Base-by-base conservation (phyloP, 2,797 vertebrate species). In the Pelochelys cantorii region DNA sequence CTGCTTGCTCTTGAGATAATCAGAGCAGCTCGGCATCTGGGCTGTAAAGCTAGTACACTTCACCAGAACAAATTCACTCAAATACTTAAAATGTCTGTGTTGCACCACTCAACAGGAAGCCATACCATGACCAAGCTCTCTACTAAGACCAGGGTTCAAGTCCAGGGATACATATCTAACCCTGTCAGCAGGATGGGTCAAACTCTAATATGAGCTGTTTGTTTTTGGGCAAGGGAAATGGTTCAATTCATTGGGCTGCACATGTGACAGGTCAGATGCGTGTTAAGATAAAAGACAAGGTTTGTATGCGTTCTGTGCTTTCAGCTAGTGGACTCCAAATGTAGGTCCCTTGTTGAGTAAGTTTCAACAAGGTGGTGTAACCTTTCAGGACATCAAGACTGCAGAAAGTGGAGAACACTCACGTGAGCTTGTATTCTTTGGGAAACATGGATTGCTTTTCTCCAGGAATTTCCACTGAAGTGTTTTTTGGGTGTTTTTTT, bases 251-350 rank as follows among this genome's bases (percentile, higher is more conserved):
- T 81, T 87, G 95, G 96, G 81, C 85, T 42, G 62, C 83, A 94
- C 93, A 94, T 86, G 52, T 90, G 95, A 89, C 78, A 78, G 90
- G 93, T 85, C 18, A 97, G 92, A 91, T 81, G 83, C 55, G 96
- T 90, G 92, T 93, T 94, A 96, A 93, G 79, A 96, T 90, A 71
- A 94, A 95, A 96, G 93, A 89, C 75, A 94, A 97, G 95, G 93
- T 82, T 34, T 80, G 97, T 81, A 83, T 13, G 75, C 71, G 81
- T 86, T 89, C 68, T 92, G 84, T 52, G 56, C 79, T 82, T 78
- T 82, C 91, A 95, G 85, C 81, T 27, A 59, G 48, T 56, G 31
- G 85, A 71, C 59, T 84, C 68, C n/a, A 80, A 29, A 84, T 92
- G 87, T 84, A 92, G 29, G 55, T 95, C 56, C 92, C 87, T 77